Evolutionary conservation across 2,797 vertebrate genomes (phyloP), one percentile per base, ranked within the genome.

Genomic region (Moxostoma hubbsi): DNA sequence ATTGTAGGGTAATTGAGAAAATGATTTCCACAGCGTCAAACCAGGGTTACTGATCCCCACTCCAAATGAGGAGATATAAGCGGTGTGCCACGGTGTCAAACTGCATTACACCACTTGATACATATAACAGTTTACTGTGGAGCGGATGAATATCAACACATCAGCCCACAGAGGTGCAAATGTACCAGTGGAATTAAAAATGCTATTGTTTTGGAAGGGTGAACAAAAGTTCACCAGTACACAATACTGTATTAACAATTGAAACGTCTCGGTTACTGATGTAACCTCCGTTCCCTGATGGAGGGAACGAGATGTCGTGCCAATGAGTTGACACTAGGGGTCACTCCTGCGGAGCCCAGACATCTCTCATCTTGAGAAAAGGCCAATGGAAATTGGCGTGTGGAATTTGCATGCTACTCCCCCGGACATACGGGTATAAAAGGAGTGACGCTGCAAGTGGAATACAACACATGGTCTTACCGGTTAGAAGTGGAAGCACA

Each of bases 61-160:
- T 77, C 57, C 24, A 62, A 49, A 69, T 16, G 24, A 1, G 4
- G 64, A 66, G 16, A 76, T n/a, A 24, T 49, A 43, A 76, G 63
- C 75, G 5, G 0, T 1, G 75, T 46, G 55, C 55, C 65, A 77
- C 24, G 11, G 49, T 69, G 67, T 70, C 75, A 77, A 76, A 66
- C 74, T 76, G 49, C 49, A 77, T 62, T 68, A 69, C 75, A 61
- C 24, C 75, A 70, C 75, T 77, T 43, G 10, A 77, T 70, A 62
- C 58, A 0, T 58, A 53, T 54, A 77, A 70, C 66, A 62, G 66
- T 18, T 43, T 24, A 9, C 66, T 62, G 64, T 61, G 49, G 53
- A 50, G 57, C 57, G 4, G 66, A 77, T 70, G 54, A 62, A 77
- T 62, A 70, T 61, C 75, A 16, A 16, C 66, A 46, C 55, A 77